Evolutionary conservation across 53 echinoderm and acorn worm species (phyloP).

Genomic region (Antedon mediterranea): DNA sequence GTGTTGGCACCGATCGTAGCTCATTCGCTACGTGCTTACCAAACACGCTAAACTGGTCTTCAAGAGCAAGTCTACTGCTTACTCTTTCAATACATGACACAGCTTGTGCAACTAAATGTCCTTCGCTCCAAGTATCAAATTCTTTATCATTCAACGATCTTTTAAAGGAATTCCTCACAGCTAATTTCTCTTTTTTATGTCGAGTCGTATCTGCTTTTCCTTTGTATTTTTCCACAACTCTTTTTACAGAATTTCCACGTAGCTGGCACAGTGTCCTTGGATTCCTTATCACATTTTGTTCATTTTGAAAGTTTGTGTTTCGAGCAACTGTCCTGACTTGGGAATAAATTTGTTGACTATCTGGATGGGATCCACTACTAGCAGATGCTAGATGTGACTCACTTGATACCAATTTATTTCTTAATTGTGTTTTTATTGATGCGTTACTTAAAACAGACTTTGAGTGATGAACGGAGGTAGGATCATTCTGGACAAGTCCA

Average conservation of each 20-base stretch:
- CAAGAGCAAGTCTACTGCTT: neutral
- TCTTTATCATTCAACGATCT: neutral
- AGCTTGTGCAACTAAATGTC: neutral
- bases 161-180: neutral
- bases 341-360: neutral
- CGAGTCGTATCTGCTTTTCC: neutral
- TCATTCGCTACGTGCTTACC: constrained; percentile 27
- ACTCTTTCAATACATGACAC: neutral
- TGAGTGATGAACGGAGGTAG: too few species aligned
- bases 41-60: constrained; percentile 19
- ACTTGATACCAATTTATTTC: neutral
- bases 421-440: neutral
- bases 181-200: neutral
- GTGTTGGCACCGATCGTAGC: constrained; percentile 11
- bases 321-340: neutral
- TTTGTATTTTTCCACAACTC: neutral
- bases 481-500: too few species aligned
- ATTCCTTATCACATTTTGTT: neutral
- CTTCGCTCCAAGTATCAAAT: neutral
- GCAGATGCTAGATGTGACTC: neutral
- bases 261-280: neutral
- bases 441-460: neutral
- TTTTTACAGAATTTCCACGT: neutral
- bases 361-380: neutral
- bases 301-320: neutral